Evolutionary conservation across 1,140 invertebrate genomes (phyloP).

Genomic region (Hylaeus volcanicus): DNA sequence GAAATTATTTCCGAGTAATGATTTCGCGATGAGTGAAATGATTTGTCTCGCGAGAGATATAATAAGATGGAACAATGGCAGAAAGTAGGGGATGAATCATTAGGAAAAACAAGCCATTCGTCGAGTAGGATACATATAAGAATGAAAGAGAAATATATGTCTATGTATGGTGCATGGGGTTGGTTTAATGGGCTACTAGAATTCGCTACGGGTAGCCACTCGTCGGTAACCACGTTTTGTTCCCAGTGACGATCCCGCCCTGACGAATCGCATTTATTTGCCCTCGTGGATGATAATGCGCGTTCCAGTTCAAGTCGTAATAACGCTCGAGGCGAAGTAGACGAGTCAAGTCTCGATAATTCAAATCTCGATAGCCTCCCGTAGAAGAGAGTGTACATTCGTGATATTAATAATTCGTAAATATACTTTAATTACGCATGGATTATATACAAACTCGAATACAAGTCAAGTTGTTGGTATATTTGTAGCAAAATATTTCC

Average conservation of each 20-base stretch:
- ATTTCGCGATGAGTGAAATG: neutral
- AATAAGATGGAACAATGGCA: conserved; percentile 32
- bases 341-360: too few relatives aligned
- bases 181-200: conserved; percentile 64
- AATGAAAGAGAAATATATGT: conserved; percentile 35
- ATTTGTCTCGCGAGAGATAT: neutral
- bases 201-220: conserved; percentile 74
- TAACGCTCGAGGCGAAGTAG: neutral
- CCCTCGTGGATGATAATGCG: conserved; percentile 59
- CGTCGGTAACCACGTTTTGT: conserved; percentile 70
- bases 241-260: conserved; percentile 52
- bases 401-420: too few relatives aligned
- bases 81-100: conserved; percentile 53
- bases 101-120: conserved; percentile 57
- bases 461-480: too few relatives aligned
- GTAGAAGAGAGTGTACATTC: too few relatives aligned
- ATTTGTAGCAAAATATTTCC: neutral
- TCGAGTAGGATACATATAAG: conserved; percentile 40
- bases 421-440: too few relatives aligned
- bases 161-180: conserved; percentile 49
- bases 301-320: neutral
- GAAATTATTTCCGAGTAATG: conserved; percentile 7
- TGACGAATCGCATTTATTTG: conserved; percentile 63
- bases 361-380: too few relatives aligned
- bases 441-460: too few relatives aligned